Evolutionary conservation across 1,140 invertebrate species (phyloP), one percentile per base, ranked within the genome.

Genomic region (Magallana angulata): DNA sequence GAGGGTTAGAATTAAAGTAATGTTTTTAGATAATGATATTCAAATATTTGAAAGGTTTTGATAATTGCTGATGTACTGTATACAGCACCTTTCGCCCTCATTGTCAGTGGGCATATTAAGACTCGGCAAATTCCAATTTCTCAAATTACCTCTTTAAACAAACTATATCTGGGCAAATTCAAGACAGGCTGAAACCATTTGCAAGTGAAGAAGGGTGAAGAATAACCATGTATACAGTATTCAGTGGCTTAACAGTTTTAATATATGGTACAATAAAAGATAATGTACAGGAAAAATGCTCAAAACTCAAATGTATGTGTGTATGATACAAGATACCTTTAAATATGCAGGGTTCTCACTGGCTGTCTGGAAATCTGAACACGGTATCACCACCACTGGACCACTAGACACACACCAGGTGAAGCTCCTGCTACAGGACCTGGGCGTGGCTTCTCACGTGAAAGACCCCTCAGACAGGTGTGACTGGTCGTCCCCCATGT

Each of bases 301-400:
- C 7, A 36, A 36, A 80, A 80, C 12, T 24, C 4, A 57, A 82
- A 48, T 48, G 36, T 1, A 48, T 48, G 36, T 48, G 36, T 48
- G 0, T 48, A 48, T 48, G 36, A 48, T 48, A 4, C 2, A 48
- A 5, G 36, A 48, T 48, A 48, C 36, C 5, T 84, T n/a, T 30
- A 7, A 81, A 24, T 58, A 85, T 85, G 9, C n/a, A 88, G 87
- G 48, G 57, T 88, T 88, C 60, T 88, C 87, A 4, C 64, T 85
- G 24, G 58, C 59, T 16, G 58, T 80, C 18, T 88, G 87, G 87
- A 82, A 84, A 80, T 24, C 58, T 57, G 36, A 85, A 18, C 57
- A 85, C 60, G 36, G 60, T 12, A 48, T 88, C 11, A 64, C 59
- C n/a, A n/a, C 58, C 9, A 18, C 64, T 59, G 59, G 16, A 16